Base-by-base conservation (phyloP, 2,888 invertebrate species). In the Phortica okadai region DNA sequence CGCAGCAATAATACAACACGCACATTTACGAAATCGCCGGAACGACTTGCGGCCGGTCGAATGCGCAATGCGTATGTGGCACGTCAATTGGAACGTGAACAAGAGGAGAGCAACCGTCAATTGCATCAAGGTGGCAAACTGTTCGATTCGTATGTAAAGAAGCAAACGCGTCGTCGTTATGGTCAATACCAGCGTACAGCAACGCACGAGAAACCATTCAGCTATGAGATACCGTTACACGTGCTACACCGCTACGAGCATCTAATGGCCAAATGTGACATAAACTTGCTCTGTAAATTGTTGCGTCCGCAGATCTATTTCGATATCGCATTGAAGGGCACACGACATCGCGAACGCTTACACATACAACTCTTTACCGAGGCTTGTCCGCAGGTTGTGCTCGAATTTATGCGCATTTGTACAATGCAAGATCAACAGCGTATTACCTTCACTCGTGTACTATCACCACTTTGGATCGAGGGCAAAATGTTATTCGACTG, bases 381-480 rank as follows among this genome's bases (percentile, higher is more conserved):
- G 80, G 89, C 90, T 11, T 90, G 90, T 74, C 91, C 91, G 0
- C 85, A 87, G 69, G 84, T 91, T 0, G 89, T 89, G 1, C 77
- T 89, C 6, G 87, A 90, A 59, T 88, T 91, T 42, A 84, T 91
- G 76, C 84, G 86, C 58, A 75, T 86, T 76, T 90, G 90, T 67
- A 83, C 84, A 3, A 67, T 74, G 0, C 80, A 77, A 6, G 75
- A 75, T 2, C 21, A 33, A 1, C 78, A 75, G 1, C 78, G 79
- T n/a, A 82, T 90, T 5, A 33, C 59, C 14, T 84, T 91, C 25
- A 83, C 82, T 1, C 89, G 90, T 1, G 82, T 89, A 0, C 80
- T 88, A 56, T 80, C 87, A 0, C 86, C 86, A n/a, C 81, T 90
- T 0, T 90, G 91, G 91, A 79, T 90, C 11, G 91, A 90, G 77